A percentile compares a stretch with the other conserved stretches of the same genome.
phyloP scores from a whole-genome alignment of 2,797 vertebrate genomes.

The Fundulus diaphanus region DNA sequence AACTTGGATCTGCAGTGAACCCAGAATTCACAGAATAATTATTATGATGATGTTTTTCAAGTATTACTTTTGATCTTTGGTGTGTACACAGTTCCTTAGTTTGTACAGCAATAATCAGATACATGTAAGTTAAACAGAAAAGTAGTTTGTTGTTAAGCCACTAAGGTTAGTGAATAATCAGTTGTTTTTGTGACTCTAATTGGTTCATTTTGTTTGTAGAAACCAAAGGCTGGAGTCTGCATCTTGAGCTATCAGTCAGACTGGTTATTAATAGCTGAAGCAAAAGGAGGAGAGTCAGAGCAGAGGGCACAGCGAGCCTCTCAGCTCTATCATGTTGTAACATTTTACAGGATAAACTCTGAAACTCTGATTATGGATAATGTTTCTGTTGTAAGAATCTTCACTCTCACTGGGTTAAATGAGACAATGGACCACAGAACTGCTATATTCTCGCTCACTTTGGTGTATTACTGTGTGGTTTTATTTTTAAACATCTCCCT shows the following conservation, averaged over 20 bases:
- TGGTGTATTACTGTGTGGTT: constrained; percentile 46
- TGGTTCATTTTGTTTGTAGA: constrained; percentile 1
- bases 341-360: not conserved
- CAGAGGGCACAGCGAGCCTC: not conserved
- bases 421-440: constrained; percentile 46
- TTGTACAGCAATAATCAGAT: not conserved
- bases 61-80: no score
- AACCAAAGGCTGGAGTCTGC: not conserved
- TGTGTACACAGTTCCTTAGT: no score
- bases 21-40: no score
- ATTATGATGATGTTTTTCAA: no score
- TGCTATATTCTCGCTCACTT: constrained; percentile 34
- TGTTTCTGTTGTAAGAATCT: constrained; percentile 39
- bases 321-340: not conserved
- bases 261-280: not conserved
- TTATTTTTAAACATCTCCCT: constrained; percentile 44
- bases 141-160: not conserved
- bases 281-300: not conserved
- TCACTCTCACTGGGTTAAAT: constrained; percentile 59
- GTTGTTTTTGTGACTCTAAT: not conserved
- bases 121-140: not conserved
- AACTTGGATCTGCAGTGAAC: no score
- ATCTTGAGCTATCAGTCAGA: not conserved
- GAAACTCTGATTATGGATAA: constrained; percentile 47
- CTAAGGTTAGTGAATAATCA: not conserved